phyloP scores from a whole-genome alignment of 2,888 invertebrate species.

The Latheticus oryzae region DNA sequence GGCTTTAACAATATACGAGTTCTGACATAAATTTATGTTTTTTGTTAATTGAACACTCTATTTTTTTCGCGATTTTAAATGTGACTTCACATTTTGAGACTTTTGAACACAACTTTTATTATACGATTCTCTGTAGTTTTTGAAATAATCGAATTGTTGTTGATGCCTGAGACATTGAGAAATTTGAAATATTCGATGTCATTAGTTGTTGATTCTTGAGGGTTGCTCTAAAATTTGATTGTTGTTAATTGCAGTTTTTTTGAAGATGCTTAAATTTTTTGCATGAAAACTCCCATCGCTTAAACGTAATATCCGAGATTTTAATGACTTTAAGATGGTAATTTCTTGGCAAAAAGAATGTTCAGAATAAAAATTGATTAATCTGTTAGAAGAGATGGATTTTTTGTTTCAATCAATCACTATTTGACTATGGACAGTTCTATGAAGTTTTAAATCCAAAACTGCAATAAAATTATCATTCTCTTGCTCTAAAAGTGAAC shows the following conservation, averaged over 20 bases:
- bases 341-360: neutral
- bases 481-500: no score
- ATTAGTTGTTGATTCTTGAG: neutral
- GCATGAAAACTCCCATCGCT: neutral
- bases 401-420: neutral
- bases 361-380: neutral
- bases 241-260: slow-evolving; percentile 5
- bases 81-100: no score
- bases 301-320: neutral
- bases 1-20: no score
- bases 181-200: neutral
- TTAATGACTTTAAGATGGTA: neutral
- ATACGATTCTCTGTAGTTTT: no score
- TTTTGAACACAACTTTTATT: no score
- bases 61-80: no score
- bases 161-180: neutral
- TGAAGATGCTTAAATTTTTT: slow-evolving; percentile 2
- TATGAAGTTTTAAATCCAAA: neutral
- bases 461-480: no score
- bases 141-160: no score
- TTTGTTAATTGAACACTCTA: no score
- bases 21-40: no score
- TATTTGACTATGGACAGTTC: slow-evolving; percentile 1
- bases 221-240: neutral
- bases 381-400: slow-evolving; percentile 1